Evolutionary conservation across 2,797 vertebrate genomes (phyloP).

Genomic region (Takifugu rubripes): DNA sequence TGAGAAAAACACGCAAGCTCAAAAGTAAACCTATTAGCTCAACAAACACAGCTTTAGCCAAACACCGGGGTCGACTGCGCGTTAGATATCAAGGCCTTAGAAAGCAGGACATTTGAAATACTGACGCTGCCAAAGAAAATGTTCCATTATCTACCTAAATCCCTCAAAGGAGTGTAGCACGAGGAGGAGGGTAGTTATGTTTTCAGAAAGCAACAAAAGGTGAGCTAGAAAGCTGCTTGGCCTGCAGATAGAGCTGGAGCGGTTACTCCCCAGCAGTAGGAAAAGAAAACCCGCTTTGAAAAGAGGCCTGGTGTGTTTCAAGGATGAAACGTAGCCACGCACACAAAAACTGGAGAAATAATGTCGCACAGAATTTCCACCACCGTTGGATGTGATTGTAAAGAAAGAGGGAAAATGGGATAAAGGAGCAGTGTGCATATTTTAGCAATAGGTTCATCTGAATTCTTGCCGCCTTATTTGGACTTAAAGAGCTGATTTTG

Average conservation of each 20-base stretch:
- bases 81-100: slow-evolving; percentile 65
- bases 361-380: slow-evolving; percentile 22
- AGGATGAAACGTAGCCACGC: slow-evolving; percentile 21
- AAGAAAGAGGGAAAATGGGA: slow-evolving; percentile 7
- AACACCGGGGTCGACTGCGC: slow-evolving; percentile 49
- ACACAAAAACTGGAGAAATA: slow-evolving; percentile 23
- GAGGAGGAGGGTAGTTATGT: slow-evolving; percentile 35
- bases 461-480: slow-evolving; percentile 4
- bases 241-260: slow-evolving; percentile 52
- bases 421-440: not conserved
- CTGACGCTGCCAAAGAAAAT: slow-evolving; percentile 62
- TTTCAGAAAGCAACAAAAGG: slow-evolving; percentile 73
- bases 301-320: slow-evolving; percentile 38
- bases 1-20: slow-evolving; percentile 55
- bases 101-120: slow-evolving; percentile 71
- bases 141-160: slow-evolving; percentile 62
- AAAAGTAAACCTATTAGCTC: slow-evolving; percentile 75
- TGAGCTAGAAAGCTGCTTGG: slow-evolving; percentile 51
- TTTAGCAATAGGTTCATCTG: not conserved
- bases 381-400: slow-evolving; percentile 15
- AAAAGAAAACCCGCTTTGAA: slow-evolving; percentile 34
- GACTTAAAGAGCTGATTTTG: slow-evolving; percentile 1
- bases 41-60: slow-evolving; percentile 66
- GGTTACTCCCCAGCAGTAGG: slow-evolving; percentile 32
- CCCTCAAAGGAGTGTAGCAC: slow-evolving; percentile 50